phyloP scores from a whole-genome alignment of 2,113 vertebrate species.

The Cyprinodon tularosa region DNA sequence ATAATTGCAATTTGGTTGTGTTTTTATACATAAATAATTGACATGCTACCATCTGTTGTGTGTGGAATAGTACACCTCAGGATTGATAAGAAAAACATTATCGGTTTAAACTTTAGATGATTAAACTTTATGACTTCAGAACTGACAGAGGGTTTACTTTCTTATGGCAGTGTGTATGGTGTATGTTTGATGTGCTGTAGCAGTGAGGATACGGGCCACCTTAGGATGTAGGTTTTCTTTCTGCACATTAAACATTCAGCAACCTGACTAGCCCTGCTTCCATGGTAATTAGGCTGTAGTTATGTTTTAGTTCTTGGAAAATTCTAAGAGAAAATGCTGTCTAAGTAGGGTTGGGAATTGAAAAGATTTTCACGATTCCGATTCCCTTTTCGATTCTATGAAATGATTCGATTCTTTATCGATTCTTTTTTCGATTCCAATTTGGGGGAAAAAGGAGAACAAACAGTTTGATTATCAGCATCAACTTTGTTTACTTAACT shows the following conservation, averaged over 20 bases:
- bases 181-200: background rate
- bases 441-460: too few species aligned
- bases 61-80: background rate
- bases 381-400: too few species aligned
- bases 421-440: too few species aligned
- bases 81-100: background rate
- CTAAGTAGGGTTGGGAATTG: background rate
- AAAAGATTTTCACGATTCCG: too few species aligned
- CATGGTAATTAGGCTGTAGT: background rate
- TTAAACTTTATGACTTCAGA: background rate
- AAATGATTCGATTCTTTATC: too few species aligned
- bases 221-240: background rate
- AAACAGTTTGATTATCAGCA: too few species aligned
- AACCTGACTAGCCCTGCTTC: background rate
- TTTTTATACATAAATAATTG: background rate
- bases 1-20: background rate
- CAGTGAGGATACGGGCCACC: background rate
- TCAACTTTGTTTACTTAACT: too few species aligned
- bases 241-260: constrained; percentile 7
- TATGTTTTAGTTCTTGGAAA: background rate
- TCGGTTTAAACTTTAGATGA: background rate
- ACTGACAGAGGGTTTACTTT: background rate
- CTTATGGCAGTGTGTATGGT: background rate
- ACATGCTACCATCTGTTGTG: background rate
- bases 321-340: too few species aligned